Percentiles rank a stretch among this genome's conserved stretches.
Evolutionary conservation across 2,113 vertebrate species (phyloP).

Genomic region (Sceloporus tristichus): DNA sequence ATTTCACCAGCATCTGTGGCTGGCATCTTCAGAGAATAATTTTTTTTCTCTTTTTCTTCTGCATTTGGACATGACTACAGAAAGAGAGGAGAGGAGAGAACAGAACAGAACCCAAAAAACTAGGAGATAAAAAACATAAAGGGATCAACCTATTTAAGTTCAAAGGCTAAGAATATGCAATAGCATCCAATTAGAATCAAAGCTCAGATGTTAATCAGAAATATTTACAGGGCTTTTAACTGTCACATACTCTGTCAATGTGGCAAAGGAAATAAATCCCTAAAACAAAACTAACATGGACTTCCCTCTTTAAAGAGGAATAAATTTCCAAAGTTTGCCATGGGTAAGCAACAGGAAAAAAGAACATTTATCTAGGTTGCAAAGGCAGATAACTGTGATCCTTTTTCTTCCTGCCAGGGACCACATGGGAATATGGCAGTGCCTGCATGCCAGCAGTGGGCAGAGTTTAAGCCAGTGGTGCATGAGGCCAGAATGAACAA

Average conservation of each 20-base stretch:
- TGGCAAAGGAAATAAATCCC: background rate
- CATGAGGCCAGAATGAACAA: too few relatives aligned
- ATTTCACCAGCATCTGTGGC: too few relatives aligned
- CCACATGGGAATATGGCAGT: too few relatives aligned
- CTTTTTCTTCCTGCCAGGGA: too few relatives aligned
- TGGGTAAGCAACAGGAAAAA: background rate
- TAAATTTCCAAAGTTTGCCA: background rate
- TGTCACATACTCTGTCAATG: constrained; percentile 27
- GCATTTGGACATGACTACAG: background rate
- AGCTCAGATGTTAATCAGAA: background rate
- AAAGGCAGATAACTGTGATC: too few relatives aligned
- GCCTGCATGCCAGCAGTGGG: too few relatives aligned
- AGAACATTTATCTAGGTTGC: background rate
- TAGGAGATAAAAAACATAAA: constrained; percentile 19
- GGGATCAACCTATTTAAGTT: constrained; percentile 41
- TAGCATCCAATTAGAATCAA: constrained; percentile 31
- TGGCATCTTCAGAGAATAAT: too few relatives aligned
- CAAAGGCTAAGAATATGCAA: constrained; percentile 25
- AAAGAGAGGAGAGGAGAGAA: constrained; percentile 20
- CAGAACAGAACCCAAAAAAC: background rate
- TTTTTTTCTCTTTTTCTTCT: background rate
- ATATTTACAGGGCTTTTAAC: constrained; percentile 27
- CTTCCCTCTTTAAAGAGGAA: background rate
- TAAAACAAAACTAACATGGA: constrained; percentile 10
- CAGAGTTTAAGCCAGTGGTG: too few relatives aligned